Base-by-base conservation (phyloP, 2,888 invertebrate species). In the Syrphus vitripennis region DNA sequence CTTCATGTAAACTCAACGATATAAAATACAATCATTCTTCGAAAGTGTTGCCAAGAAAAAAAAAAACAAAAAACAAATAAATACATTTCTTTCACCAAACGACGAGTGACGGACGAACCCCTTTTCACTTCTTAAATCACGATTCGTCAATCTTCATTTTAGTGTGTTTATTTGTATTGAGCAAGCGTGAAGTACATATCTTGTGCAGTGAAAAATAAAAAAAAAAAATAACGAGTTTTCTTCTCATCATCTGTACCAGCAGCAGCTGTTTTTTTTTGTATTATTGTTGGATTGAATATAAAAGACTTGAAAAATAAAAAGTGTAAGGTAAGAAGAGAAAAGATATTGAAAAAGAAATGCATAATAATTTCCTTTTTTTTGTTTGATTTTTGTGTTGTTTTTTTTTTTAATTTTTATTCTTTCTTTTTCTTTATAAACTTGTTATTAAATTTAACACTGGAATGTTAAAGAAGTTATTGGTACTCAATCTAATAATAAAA, bases 61-160 rank as follows among this genome's bases (percentile, higher is more conserved):
- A 12, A 61, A 24, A 40, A 34, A 14, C 21, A 24, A 55, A n/a
- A 55, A 55, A 57, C 26, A 59, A 59, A 59, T 34, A 57, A 34
- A 37, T 37, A 59, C 21, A 77, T 80, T 67, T 80, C 79, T 74
- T 74, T 63, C 71, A 63, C 45, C 53, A 65, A 42, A 50, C 50
- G 26, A 1, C n/a, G 24, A 50, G 14, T 26, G 7, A 9, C 16
- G n/a, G 45, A 14, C 14, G 63, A 78, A 72, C 72, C 72, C 65
- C 42, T 79, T 79, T 37, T 65, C 42, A 37, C 31, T 67, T 67
- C 50, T 50, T 45, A 34, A 72, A 67, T 72, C 57, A 74, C 50
- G 74, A 59, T 48, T 80, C 37, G 40, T 29, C 50, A 42, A 45
- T 72, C 45, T 50, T 21, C 50, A 42, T 69, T 65, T n/a, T 63